phyloP scores from a whole-genome alignment of 2,113 vertebrate species.

The Pygoscelis antarcticus region DNA sequence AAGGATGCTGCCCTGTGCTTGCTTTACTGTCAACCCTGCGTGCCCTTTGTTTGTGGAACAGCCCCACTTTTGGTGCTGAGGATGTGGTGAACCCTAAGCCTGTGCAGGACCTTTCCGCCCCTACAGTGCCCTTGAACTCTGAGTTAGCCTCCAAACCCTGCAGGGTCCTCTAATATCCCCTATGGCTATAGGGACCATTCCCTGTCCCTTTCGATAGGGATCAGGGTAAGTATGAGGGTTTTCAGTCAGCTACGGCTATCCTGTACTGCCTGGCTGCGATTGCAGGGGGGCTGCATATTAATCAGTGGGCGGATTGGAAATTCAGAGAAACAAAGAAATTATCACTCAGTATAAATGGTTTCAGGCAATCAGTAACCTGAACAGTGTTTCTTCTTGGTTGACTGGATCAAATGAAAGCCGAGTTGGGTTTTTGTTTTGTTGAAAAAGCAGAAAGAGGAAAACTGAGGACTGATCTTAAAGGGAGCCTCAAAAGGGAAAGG shows the following conservation, averaged over 20 bases:
- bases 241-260: neutral
- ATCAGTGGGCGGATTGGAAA: neutral
- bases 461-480: neutral
- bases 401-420: neutral
- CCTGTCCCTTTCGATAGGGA: neutral
- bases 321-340: neutral
- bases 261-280: neutral
- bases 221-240: too few species aligned
- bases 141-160: neutral
- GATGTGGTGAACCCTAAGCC: neutral
- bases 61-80: neutral
- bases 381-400: neutral
- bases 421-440: neutral
- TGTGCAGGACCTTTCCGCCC: neutral
- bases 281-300: neutral
- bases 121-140: neutral
- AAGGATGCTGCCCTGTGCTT: neutral
- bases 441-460: neutral
- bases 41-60: neutral
- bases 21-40: neutral
- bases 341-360: neutral
- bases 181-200: rapidly evolving
- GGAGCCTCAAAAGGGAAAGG: neutral
- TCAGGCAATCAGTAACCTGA: neutral
- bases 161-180: neutral